Conservation (phyloP, 2,113 vertebrate genomes). For the Conger conger region DNA sequence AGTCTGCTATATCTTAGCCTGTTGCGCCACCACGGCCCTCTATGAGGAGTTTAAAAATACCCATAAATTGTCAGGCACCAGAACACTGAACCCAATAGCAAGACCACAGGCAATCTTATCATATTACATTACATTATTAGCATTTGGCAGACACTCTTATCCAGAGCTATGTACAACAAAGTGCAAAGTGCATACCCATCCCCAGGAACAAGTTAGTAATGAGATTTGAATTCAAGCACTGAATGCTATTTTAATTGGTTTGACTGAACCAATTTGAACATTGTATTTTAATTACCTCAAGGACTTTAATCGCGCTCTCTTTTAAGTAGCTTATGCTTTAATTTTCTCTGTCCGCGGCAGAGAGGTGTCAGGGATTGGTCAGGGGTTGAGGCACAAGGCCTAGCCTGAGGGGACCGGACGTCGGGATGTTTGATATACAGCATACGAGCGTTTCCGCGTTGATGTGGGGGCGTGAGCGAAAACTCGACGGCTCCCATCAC, state of each 20-base stretch:
- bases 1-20: no score
- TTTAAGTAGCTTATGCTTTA: no score
- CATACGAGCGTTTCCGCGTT: neutral
- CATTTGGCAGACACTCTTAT: no score
- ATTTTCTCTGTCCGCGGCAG: neutral
- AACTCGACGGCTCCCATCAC: conserved; percentile 51
- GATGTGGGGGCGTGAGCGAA: conserved; percentile 32
- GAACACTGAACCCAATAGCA: no score
- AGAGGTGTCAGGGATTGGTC: neutral
- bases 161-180: no score
- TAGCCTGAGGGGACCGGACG: neutral
- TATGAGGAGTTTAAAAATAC: no score
- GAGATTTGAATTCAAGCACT: neutral
- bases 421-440: neutral
- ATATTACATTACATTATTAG: no score
- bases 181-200: no score
- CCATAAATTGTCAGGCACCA: no score
- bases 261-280: neutral
- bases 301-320: neutral
- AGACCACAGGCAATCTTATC: no score
- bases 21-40: no score
- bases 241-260: neutral
- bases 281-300: neutral
- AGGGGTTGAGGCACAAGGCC: neutral
- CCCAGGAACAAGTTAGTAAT: no score